Base-by-base conservation (phyloP, 2,888 invertebrate genomes). In the Temnothorax unifasciatus region DNA sequence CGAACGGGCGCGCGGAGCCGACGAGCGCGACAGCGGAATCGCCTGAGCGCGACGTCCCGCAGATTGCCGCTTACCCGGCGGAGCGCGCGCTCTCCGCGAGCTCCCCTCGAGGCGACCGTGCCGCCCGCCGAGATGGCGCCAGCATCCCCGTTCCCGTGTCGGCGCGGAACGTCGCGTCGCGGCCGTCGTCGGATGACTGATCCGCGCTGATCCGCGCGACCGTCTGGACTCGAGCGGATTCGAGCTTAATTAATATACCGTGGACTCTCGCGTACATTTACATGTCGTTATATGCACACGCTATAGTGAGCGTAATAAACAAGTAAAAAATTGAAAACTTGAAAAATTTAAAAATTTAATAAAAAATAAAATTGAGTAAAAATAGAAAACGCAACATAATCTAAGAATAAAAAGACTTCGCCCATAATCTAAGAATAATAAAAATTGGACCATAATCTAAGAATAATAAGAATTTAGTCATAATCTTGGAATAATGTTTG, bases 1-100 rank as follows among this genome's bases (percentile, higher is more conserved):
- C 18, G 84, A 87, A 89, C 87, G 57, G 85, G 88, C 85, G 88
- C 77, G 87, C 61, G 61, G 59, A 50, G 29, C 74, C 84, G 41
- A 87, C 76, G 59, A 82, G 84, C 84, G 63, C 83, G 83, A 75
- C 74, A 63, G 44, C 68, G 61, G 61, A 76, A 86, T 83, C 82
- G 83, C 86, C 76, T 15, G 83, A 69, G 75, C 83, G 87, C 47
- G n/a, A n/a, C 63, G 73, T 64, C 82, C 81, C 90, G 68, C 82
- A 86, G 91, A 89, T 91, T 91, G 91, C 91, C 89, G 89, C 89
- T 84, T 91, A 83, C 86, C 90, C 91, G 91, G 87, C 83, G 59
- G 90, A 91, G 90, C 85, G 84, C 76, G 52, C 61, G 29, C 68
- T 52, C 25, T 52, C 29, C 5, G 18, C 52, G 47, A 52, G 15